Base-by-base conservation (phyloP, 2,888 invertebrate genomes). In the Dryobotodes eremita region DNA sequence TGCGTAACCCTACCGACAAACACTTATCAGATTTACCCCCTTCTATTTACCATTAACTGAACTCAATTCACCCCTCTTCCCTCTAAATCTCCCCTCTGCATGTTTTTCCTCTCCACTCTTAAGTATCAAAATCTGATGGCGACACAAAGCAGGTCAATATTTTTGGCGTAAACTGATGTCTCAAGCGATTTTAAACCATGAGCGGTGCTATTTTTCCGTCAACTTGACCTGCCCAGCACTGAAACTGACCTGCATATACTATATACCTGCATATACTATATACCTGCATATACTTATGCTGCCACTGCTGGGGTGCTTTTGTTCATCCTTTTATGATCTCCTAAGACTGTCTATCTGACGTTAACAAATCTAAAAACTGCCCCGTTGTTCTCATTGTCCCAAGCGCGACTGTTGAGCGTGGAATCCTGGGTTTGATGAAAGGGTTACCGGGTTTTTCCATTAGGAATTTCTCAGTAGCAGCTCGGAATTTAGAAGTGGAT, bases 101-200 rank as follows among this genome's bases (percentile, higher is more conserved):
- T 61, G 55, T 71, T 87, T 42, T 84, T n/a, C 53, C 61, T 11
- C 61, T 31, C 26, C 46, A 15, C 46, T 83, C 64, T 48, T 55
- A 26, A 46, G 74, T 71, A 68, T 53, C 61, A 10, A 10, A 46
- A 10, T 46, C 46, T 10, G 46, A 46, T 46, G 46, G 46, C 46
- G 10, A 46, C 46, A n/a, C 6, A 66, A 66, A 66, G 6, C n/a
- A 10, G 11, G 42, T 26, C 66, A 26, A 46, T 46, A 46, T 46
- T 26, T 26, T 42, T 42, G n/a, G 46, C 11, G 17, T 46, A 26
- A 26, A 42, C 46, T 46, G 66, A 66, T 66, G 10, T n/a, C n/a
- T 20, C 11, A 46, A n/a, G 64, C 64, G 8, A 64, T 65, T 65
- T 65, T 65, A 23, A 65, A 36, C 8, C 64, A 15, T 65, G 8